Evolutionary conservation across 2,888 invertebrate species (phyloP), one percentile per base, ranked within the genome.

Genomic region (Agriopis marginaria): DNA sequence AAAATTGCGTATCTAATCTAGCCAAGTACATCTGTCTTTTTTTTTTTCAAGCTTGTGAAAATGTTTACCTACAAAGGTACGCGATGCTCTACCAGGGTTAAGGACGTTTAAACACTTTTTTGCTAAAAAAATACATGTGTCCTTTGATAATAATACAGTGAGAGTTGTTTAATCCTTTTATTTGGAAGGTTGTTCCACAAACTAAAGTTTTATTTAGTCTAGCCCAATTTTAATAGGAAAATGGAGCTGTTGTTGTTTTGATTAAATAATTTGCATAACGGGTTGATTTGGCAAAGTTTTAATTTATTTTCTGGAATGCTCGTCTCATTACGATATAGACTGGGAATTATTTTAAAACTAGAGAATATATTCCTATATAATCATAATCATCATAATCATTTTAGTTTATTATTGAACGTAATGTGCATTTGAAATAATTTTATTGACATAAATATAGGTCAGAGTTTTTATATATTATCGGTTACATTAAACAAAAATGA

Each of bases 21-120:
- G 4, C 32, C 10, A 7, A 9, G 14, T 7, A 40, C 2, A 11
- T 23, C 1, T 58, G 7, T 40, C 44, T 62, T 53, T 53, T 23
- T n/a, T 9, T 17, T 44, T 9, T 45, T 50, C 32, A 10, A 42
- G 9, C 9, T 50, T 47, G 40, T 50, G 47, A 3, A 7, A 74
- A 68, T 74, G 70, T 78, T 77, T 77, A 73, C 71, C 67, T 71
- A 69, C 63, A 56, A 44, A 63, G 62, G 58, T 67, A 70, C 73
- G 66, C 71, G 39, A 64, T 72, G 67, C 59, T 72, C 67, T 60
- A 69, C 71, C 66, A 63, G 59, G 64, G 66, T 72, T 66, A 63
- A 63, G 70, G 61, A 63, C 64, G 70, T 68, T 71, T 68, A 67
- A 71, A 72, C 51, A 56, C 60, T 62, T 68, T 63, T 70, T 65